Conservation (phyloP, 2,797 vertebrate genomes). For the Coregonus suidteri region DNA sequence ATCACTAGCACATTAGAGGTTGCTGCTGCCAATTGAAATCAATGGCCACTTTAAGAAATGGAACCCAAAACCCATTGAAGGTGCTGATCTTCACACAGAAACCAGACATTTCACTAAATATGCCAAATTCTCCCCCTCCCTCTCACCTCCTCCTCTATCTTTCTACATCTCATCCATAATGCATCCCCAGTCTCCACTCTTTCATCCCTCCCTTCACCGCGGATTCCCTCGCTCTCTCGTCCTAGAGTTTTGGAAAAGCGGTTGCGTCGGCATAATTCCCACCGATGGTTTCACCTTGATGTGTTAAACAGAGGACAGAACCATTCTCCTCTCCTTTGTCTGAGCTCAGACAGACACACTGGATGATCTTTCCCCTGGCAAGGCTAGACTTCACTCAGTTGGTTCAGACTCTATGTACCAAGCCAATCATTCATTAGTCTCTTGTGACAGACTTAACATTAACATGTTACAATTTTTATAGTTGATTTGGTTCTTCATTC, state of each 20-base stretch:
- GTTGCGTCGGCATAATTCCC: not conserved
- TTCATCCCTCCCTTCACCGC: not conserved
- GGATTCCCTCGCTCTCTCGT: not conserved
- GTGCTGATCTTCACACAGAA: too few species aligned
- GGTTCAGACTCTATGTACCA: not conserved
- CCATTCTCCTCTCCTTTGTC: not conserved
- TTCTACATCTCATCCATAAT: slow-evolving; percentile 26
- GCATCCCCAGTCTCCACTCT: slow-evolving; percentile 16
- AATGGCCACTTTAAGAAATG: too few species aligned
- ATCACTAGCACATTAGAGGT: too few species aligned
- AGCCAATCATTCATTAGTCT: not conserved
- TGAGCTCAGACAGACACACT: not conserved
- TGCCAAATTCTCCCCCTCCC: too few species aligned
- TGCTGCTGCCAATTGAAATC: too few species aligned
- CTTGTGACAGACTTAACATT: not conserved
- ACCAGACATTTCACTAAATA: too few species aligned
- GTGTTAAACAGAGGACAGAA: not conserved
- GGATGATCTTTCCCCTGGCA: not conserved
- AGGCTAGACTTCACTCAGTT: not conserved
- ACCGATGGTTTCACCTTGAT: not conserved
- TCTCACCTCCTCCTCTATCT: too few species aligned
- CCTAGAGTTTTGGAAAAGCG: not conserved
- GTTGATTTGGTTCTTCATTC: not conserved
- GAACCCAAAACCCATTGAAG: too few species aligned
- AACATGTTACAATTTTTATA: not conserved